A percentile compares a stretch with the other conserved stretches of the same genome.
phyloP scores from a whole-genome alignment of 2,113 vertebrate species.

The Pycnonotus jocosus region DNA sequence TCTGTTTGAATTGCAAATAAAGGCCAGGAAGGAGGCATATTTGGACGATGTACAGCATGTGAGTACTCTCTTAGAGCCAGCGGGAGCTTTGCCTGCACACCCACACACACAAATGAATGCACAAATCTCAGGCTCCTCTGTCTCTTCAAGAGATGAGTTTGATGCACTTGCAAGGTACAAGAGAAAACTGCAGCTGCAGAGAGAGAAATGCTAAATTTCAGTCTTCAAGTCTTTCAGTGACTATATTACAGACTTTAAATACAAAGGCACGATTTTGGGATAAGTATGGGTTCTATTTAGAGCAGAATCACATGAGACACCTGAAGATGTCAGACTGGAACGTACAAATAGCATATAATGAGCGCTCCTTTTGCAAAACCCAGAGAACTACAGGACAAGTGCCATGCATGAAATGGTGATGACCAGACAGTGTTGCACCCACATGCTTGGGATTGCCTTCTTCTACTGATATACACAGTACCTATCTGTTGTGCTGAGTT shows the following conservation, averaged over 20 bases:
- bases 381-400: not conserved
- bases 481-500: not conserved
- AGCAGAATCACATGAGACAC: not conserved
- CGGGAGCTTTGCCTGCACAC: not conserved
- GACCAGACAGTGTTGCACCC: not conserved
- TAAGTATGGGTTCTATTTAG: not conserved
- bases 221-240: not conserved
- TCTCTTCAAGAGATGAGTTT: not conserved
- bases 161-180: not conserved
- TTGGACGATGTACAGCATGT: not conserved
- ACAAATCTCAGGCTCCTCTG: not conserved
- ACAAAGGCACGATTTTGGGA: not conserved
- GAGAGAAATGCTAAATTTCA: not conserved
- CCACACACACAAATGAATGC: not conserved
- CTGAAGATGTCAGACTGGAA: not conserved
- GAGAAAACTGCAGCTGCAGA: not conserved
- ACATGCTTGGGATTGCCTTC: not conserved
- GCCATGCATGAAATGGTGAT: not conserved
- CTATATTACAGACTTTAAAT: not conserved
- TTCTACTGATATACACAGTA: not conserved
- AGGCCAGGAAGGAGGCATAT: constrained; percentile 50
- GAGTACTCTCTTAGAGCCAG: not conserved
- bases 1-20: constrained; percentile 44
- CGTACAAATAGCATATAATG: not conserved
- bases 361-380: not conserved